Evolutionary conservation across 1,140 invertebrate genomes (phyloP), one percentile per base, ranked within the genome.

Genomic region (Lepidotrigona ventralis): DNA sequence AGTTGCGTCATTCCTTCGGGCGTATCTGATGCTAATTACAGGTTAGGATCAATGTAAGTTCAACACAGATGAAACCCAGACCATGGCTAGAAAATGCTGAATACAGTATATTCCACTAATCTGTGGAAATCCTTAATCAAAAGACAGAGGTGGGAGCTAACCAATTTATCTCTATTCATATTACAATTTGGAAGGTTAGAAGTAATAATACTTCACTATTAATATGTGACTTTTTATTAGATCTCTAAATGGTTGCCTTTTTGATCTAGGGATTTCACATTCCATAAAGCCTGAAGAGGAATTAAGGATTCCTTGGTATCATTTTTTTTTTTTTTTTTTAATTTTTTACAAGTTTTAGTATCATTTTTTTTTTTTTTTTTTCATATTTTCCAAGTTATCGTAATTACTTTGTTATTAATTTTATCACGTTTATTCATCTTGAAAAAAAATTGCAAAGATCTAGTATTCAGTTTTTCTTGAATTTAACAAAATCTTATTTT

Each of bases 31-130:
- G 14, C 82, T 80, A 80, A 86, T 85, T 93, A 90, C 91, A 94
- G 93, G 90, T 94, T 93, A 93, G 93, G 85, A 92, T 89, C 91
- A 81, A 92, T 82, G 91, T 94, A 93, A 94, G 93, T 93, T 91
- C 33, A 91, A 89, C 69, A 75, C 78, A 90, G n/a, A n/a, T n/a
- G n/a, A n/a, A n/a, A n/a, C n/a, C n/a, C n/a, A n/a, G 82, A 90
- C 88, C 86, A 91, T 88, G 85, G 68, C 23, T 86, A 72, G 81
- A 64, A 56, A 29, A 21, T 54, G 60, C 78, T 64, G 19, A 81
- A 9, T 83, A 54, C 33, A 77, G 68, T 51, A 58, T 21, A 66
- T 64, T 79, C 23, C 33, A 63, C 17, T 73, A 69, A 60, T 66
- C 11, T 23, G 58, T 74, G 70, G 70, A 76, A 77, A 79, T 85